These are phyloP conservation scores for Cerceris ruficornis DNA, from an alignment of 2,888 invertebrate species.

Conservation along the genomic window DNA sequence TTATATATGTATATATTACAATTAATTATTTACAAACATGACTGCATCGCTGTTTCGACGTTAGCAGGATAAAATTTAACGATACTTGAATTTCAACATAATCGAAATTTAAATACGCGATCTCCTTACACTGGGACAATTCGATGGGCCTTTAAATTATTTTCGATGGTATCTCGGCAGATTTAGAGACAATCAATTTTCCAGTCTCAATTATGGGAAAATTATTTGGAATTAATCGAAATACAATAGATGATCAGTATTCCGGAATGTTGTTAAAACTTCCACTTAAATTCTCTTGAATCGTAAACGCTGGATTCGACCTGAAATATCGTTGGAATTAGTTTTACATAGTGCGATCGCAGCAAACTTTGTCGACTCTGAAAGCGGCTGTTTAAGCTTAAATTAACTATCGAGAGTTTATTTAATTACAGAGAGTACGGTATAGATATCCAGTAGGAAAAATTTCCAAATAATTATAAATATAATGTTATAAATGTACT, in stretches of 20 bases:
- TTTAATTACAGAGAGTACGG: too few relatives aligned
- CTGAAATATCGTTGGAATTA: conserved; percentile 67
- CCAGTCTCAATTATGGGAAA: background rate
- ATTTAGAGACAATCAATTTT: background rate
- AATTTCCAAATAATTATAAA: too few relatives aligned
- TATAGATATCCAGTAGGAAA: too few relatives aligned
- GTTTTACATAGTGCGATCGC: conserved; percentile 4
- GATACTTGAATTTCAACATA: background rate
- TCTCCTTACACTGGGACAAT: too few relatives aligned
- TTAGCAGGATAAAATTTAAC: background rate
- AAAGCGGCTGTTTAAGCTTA: background rate
- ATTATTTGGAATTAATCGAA: background rate
- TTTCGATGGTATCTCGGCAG: too few relatives aligned
- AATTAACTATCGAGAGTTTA: too few relatives aligned
- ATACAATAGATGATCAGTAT: conserved; percentile 8
- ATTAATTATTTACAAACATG: background rate
- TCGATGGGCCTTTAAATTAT: too few relatives aligned
- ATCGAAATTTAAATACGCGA: conserved; percentile 4
- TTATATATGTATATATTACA: background rate
- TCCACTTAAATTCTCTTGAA: conserved; percentile 71
- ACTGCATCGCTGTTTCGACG: background rate
- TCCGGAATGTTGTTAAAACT: conserved; percentile 61
- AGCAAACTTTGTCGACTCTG: conserved; percentile 3
- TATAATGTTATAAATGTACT: too few relatives aligned
- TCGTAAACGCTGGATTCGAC: conserved; percentile 76